Evolutionary conservation across 53 echinoderm and acorn worm genomes (phyloP), one percentile per base, ranked within the genome.

Genomic region (Astropecten irregularis): DNA sequence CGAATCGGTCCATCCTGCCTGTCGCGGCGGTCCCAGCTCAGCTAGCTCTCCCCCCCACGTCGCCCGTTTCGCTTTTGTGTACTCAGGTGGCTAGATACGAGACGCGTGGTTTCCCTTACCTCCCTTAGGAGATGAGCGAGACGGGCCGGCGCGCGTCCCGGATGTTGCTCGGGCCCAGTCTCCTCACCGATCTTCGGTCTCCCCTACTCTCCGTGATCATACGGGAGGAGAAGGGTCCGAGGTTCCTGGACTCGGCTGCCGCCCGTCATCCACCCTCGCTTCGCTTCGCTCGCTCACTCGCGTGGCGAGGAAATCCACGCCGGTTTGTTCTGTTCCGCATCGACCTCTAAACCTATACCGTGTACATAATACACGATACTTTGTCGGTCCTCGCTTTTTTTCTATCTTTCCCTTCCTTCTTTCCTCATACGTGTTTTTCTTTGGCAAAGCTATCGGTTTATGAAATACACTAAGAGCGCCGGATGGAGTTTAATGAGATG

Each of bases 101-200:
- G 74, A 56, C 74, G 74, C 39, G 36, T 14, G 37, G 74, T 74
- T 74, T 74, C 74, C 21, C 57, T 74, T 74, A 74, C 74, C 55
- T 74, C 74, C 74, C 74, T 74, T 36, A 74, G 74, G 74, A 74
- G 74, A 55, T 74, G 74, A 11, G 9, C 10, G 74, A 55, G 74
- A 74, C 74, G 32, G 40, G 25, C 34, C 74, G 74, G 74, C 74
- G 74, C 74, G 74, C 74, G 74, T 21, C 74, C 74, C 74, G 74
- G 74, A 74, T 74, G 57, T 50, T 51, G 73, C 27, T n/a, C 26
- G 64, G 64, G 31, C 64, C 30, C 59, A 31, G 59, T 31, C 19
- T 7, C 16, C 3, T 3, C 59, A 14, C 11, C 59, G 21, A 58
- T 14, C 11, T 11, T 3, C 11, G 14, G 6, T n/a, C n/a, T n/a